A percentile compares a stretch with the other conserved stretches of the same genome.
phyloP scores from a whole-genome alignment of 2,113 vertebrate species.

The Cyanoramphus novaezelandiae region DNA sequence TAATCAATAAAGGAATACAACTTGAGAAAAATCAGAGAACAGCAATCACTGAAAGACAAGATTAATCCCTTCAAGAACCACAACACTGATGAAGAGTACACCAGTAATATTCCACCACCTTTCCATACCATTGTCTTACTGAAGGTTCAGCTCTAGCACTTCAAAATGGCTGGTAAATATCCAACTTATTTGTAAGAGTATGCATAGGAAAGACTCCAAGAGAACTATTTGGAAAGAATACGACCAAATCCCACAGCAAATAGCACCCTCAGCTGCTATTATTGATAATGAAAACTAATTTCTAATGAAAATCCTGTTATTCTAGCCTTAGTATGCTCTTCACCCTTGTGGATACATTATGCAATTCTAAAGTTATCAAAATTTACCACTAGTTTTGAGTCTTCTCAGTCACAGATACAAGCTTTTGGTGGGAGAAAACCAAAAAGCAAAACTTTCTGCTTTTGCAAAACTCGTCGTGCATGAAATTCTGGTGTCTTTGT shows the following conservation, averaged over 20 bases:
- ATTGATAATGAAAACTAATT: background rate
- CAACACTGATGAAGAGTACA: background rate
- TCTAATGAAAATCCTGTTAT: background rate
- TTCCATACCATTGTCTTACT: background rate
- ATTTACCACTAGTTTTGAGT: background rate
- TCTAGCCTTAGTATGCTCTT: background rate
- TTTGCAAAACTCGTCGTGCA: background rate
- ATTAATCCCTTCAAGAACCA: background rate
- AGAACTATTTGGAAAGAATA: background rate
- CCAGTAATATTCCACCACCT: background rate
- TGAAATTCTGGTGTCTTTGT: background rate
- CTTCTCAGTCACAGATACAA: background rate
- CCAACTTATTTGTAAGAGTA: background rate
- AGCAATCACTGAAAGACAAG: background rate
- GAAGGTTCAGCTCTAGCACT: background rate
- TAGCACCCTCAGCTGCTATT: background rate
- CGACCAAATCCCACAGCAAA: background rate
- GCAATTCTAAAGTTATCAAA: background rate
- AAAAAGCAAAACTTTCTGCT: background rate
- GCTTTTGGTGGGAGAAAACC: background rate
- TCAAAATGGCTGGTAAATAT: background rate
- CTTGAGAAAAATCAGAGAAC: background rate
- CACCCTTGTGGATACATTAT: background rate
- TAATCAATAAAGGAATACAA: background rate
- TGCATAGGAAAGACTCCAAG: background rate